Evolutionary conservation across 2,797 vertebrate species (phyloP).

Genomic region (Onychomys leucogaster): DNA sequence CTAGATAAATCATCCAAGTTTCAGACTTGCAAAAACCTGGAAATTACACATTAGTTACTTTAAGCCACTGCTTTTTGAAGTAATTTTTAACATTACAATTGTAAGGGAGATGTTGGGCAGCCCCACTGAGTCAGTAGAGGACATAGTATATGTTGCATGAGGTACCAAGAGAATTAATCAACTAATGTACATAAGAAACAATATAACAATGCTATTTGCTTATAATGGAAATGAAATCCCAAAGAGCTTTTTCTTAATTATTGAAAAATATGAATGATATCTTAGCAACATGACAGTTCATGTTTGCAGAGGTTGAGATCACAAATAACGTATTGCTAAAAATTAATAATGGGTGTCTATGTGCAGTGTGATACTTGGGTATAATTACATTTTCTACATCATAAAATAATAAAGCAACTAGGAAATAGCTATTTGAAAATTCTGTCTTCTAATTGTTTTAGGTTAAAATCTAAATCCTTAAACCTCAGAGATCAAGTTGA

Average conservation of each 20-base stretch:
- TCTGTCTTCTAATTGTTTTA: conserved; percentile 21
- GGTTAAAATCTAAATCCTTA: neutral
- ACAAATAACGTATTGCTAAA: neutral
- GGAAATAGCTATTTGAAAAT: neutral
- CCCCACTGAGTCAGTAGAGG: too few species aligned
- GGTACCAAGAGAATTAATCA: neutral
- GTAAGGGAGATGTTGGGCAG: neutral
- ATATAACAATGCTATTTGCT: neutral
- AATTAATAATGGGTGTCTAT: neutral
- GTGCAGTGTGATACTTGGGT: neutral
- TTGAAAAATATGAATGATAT: neutral
- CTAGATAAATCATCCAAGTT: neutral
- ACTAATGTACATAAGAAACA: neutral
- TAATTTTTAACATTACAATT: neutral
- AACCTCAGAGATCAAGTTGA: neutral
- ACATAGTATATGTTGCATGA: neutral
- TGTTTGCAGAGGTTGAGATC: neutral
- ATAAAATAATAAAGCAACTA: neutral
- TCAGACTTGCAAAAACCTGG: neutral
- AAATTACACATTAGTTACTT: neutral
- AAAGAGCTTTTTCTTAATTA: neutral
- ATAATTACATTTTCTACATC: conserved; percentile 19
- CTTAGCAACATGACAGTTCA: neutral
- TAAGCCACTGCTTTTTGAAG: neutral
- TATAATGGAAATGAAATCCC: neutral